These are phyloP conservation scores for Acanthosepion lycidas DNA, from an alignment of 2,888 invertebrate genomes.

Conservation along the genomic window DNA sequence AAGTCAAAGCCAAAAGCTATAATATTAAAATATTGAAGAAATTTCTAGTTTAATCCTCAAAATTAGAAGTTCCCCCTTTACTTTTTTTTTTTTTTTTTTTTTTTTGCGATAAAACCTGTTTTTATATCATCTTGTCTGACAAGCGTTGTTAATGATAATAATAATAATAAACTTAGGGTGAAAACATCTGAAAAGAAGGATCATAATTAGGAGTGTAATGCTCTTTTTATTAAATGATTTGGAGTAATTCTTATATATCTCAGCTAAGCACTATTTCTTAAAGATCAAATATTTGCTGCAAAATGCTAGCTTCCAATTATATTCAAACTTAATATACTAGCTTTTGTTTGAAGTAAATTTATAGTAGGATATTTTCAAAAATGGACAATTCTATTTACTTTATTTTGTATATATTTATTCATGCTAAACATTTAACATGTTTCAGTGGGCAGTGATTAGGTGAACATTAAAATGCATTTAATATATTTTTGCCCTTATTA, in stretches of 20 bases:
- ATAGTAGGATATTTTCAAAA: not conserved
- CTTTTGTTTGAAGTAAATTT: not conserved
- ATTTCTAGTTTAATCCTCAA: not conserved
- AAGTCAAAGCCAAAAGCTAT: not conserved
- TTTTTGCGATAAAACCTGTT: not conserved
- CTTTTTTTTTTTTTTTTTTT: not conserved
- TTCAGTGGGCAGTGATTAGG: not conserved
- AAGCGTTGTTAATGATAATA: not conserved
- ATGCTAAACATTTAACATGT: not conserved
- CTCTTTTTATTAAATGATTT: too few relatives aligned
- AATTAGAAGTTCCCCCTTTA: not conserved
- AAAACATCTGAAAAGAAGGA: not conserved
- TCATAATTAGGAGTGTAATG: not conserved
- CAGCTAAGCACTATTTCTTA: too few relatives aligned
- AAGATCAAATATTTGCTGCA: too few relatives aligned
- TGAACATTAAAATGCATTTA: too few relatives aligned
- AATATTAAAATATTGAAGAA: not conserved
- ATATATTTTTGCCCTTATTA: too few relatives aligned
- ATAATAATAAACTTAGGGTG: not conserved
- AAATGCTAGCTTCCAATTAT: not conserved
- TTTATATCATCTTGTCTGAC: not conserved
- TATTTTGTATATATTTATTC: not conserved
- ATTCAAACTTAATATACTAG: not conserved
- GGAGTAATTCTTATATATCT: too few relatives aligned
- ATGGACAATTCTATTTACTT: not conserved